These are phyloP conservation scores for Zapus hudsonius DNA, from an alignment of 2,113 vertebrate genomes.

Conservation along the genomic window DNA sequence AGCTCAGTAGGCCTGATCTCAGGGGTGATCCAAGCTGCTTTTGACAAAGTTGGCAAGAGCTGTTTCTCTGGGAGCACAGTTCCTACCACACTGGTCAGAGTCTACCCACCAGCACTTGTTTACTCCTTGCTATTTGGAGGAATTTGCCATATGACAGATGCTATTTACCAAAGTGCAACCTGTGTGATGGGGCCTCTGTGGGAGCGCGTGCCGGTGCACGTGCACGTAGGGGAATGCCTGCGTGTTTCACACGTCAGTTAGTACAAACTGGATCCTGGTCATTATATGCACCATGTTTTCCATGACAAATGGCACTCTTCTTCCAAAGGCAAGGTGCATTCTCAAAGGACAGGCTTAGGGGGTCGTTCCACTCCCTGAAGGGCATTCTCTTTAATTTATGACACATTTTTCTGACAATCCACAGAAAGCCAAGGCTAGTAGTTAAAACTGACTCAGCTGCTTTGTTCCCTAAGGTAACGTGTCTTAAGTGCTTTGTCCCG, in stretches of 20 bases:
- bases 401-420: not conserved
- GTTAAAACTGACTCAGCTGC: slow-evolving; percentile 55
- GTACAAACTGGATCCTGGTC: not conserved
- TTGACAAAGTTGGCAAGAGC: no score
- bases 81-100: no score
- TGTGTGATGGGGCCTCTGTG: no score
- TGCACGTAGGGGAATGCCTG: not conserved
- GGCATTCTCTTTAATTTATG: not conserved
- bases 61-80: no score
- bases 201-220: no score
- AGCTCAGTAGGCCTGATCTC: no score
- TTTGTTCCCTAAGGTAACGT: slow-evolving; percentile 14
- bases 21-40: no score
- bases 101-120: no score
- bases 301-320: not conserved
- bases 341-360: not conserved
- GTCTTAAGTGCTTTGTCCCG: not conserved
- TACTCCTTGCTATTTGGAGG: no score
- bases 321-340: not conserved
- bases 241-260: not conserved
- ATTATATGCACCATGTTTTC: not conserved
- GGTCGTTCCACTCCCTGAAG: not conserved
- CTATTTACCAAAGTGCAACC: not conserved
- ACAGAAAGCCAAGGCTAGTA: not conserved
- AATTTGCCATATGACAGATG: not conserved